phyloP scores from a whole-genome alignment of 2,888 invertebrate species.

The Bursaphelenchus okinawaensis region DNA sequence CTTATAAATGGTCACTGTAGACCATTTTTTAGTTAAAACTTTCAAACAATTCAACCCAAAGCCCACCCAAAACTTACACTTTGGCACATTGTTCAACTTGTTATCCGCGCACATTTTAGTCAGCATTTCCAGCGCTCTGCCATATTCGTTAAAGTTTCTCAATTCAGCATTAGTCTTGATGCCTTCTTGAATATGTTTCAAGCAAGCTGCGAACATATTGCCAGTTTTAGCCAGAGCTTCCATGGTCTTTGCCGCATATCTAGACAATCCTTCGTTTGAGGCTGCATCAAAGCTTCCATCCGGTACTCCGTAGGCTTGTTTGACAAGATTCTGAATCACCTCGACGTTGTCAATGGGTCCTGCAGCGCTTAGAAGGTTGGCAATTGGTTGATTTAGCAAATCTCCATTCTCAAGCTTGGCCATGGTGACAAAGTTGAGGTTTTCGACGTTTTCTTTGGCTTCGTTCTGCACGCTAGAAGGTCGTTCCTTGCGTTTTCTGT shows the following conservation, averaged over 20 bases:
- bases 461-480: neutral
- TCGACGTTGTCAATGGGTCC: neutral
- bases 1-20: no score
- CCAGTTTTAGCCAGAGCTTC: neutral
- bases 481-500: neutral
- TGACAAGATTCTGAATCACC: neutral
- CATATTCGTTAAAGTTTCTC: neutral
- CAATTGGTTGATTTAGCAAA: neutral
- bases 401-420: neutral
- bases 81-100: no score
- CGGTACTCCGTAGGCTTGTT: neutral
- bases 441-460: neutral
- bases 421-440: neutral
- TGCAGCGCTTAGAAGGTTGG: neutral
- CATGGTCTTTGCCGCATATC: neutral
- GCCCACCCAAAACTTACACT: no score
- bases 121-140: neutral
- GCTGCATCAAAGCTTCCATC: neutral
- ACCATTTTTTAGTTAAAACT: no score
- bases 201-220: neutral
- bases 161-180: neutral
- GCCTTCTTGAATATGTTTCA: neutral
- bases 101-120: neutral
- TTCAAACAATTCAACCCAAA: no score
- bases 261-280: neutral